Evolutionary conservation across 53 echinoderm and acorn worm genomes (phyloP).

Genomic region (Astropecten irregularis): DNA sequence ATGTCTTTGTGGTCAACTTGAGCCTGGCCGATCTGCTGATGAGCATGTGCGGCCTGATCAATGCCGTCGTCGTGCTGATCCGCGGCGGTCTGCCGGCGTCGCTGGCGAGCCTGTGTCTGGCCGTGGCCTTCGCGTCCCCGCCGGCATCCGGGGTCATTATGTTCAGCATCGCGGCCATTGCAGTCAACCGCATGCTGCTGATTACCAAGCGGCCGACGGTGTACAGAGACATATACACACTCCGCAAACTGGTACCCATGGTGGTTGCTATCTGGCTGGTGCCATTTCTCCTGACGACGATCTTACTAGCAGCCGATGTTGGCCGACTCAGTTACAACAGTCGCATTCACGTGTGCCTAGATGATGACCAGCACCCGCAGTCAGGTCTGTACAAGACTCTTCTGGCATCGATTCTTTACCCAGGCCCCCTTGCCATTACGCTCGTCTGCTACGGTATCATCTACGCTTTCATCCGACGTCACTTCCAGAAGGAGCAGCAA

Average conservation of each 20-base stretch:
- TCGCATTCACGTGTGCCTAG: slow-evolving; percentile 8
- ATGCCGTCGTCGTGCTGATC: slow-evolving; percentile 1
- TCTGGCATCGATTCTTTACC: slow-evolving; percentile 7
- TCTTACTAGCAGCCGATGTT: neutral
- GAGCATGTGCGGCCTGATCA: slow-evolving; percentile 15
- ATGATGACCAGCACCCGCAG: neutral
- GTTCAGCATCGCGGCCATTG: slow-evolving; percentile 36
- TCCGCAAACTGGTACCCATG: slow-evolving; percentile 5
- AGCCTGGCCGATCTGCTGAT: slow-evolving; percentile 20
- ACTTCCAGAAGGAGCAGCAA: slow-evolving; percentile 23
- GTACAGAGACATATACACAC: slow-evolving; percentile 8
- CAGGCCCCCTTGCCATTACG: neutral
- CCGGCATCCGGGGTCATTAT: neutral
- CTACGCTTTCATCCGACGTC: slow-evolving; percentile 18
- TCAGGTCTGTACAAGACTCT: slow-evolving; percentile 19
- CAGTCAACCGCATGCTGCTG: slow-evolving; percentile 38
- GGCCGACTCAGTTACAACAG: slow-evolving; percentile 18
- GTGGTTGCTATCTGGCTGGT: slow-evolving; percentile 12
- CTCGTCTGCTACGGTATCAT: slow-evolving; percentile 24
- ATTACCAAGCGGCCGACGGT: slow-evolving; percentile 5
- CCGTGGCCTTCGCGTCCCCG: slow-evolving; percentile 6
- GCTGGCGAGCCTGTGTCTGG: neutral
- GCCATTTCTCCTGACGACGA: neutral
- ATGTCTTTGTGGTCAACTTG: slow-evolving; percentile 47
- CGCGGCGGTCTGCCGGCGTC: slow-evolving; percentile 3